Base-by-base conservation (phyloP, 2,797 vertebrate genomes). In the Discoglossus pictus region DNA sequence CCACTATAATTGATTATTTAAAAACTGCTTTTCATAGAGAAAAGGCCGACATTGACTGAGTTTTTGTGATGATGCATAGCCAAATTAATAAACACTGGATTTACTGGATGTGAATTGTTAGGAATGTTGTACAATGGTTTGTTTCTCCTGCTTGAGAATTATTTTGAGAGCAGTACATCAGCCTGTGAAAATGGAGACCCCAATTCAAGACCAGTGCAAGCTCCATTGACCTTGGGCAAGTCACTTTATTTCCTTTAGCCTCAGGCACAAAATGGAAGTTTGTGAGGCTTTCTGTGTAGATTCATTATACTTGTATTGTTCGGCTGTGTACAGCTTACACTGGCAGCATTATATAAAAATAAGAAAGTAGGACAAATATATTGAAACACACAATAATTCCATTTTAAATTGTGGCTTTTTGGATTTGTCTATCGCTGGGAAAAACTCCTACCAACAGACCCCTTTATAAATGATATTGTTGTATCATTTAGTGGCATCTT, bases 191-290 rank as follows among this genome's bases (percentile, higher is more conserved):
- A 59, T 44, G 53, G 68, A 71, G 68, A 71, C 68, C 68, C 61
- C 68, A 71, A 71, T 71, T 71, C 68, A 71, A 51, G 68, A 71
- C 68, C 61, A 71, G 68, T 58, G 53, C 68, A 71, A 71, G 60
- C 68, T 62, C 53, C 61, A 71, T 65, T 71, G 68, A 71, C 68
- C 68, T 65, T 71, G 68, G 68, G 68, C 68, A 71, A 71, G 68
- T 65, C 68, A 65, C 38, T 71, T 71, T 71, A 71, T 71, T 71
- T 71, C 61, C 61, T 71, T 40, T 64, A 20, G 61, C 68, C 68
- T 59, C 44, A 71, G 68, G 68, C 68, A 64, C 35, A 58, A 56
- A 58, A 59, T 44, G 31, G 53, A 61, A 48, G 46, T 65, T 56
- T 71, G 68, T 71, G 53, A 64, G 56, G 25, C 53, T 71, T 65